Evolutionary conservation across 2,888 invertebrate species (phyloP).

Genomic region (Biston stratarius): DNA sequence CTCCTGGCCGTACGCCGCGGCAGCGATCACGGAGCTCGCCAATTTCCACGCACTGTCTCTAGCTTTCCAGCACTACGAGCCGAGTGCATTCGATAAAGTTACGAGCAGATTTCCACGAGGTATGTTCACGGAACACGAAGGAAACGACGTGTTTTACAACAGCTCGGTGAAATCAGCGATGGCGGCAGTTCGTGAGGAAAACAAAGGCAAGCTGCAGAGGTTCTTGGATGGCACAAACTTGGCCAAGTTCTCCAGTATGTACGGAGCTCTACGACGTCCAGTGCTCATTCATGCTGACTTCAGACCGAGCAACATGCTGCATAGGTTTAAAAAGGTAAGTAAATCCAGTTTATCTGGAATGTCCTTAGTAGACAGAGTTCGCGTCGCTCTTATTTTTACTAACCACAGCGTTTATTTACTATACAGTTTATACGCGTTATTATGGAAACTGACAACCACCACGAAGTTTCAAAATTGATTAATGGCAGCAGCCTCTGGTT

Average conservation of each 20-base stretch:
- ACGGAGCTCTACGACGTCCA: neutral
- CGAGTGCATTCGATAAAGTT: neutral
- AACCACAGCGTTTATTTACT: too few relatives aligned
- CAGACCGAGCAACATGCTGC: constrained; percentile 22
- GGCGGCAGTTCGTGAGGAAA: constrained; percentile 3
- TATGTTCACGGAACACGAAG: constrained; percentile 3
- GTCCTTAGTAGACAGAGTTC: neutral
- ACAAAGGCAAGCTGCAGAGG: constrained; percentile 11
- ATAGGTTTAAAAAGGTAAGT: constrained; percentile 7
- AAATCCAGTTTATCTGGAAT: neutral
- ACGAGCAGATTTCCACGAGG: neutral
- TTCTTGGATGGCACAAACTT: neutral
- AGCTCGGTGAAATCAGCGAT: constrained; percentile 8
- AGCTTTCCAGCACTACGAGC: constrained; percentile 4
- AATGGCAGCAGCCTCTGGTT: too few relatives aligned
- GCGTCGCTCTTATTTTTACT: too few relatives aligned
- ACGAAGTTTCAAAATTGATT: too few relatives aligned
- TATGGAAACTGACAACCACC: too few relatives aligned
- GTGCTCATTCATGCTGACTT: constrained; percentile 16
- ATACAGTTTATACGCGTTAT: too few relatives aligned
- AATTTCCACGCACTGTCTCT: constrained; percentile 21
- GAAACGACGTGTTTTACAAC: neutral
- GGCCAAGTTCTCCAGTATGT: neutral
- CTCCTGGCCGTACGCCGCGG: constrained; percentile 10
- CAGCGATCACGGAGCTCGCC: constrained; percentile 18